Evolutionary conservation across 2,888 invertebrate genomes (phyloP).

Genomic region (Latrodectus elegans): DNA sequence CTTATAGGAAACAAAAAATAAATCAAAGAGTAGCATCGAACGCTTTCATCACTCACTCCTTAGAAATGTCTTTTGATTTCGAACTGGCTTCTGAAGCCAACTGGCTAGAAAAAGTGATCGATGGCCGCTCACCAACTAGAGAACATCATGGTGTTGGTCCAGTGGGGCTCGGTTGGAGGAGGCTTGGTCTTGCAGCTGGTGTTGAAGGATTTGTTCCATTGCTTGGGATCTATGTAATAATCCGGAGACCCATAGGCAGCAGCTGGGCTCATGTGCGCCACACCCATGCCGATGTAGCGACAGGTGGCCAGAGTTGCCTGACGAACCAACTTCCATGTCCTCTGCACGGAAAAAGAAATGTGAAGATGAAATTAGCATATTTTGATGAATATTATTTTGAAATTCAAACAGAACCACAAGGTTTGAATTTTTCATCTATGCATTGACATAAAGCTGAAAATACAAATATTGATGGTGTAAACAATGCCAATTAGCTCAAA

Average conservation of each 20-base stretch:
- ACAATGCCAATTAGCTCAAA: too few species aligned
- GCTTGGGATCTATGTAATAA: slow-evolving; percentile 48
- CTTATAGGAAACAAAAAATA: too few species aligned
- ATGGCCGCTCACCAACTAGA: slow-evolving; percentile 9
- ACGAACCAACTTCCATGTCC: slow-evolving; percentile 56
- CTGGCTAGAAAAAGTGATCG: too few species aligned
- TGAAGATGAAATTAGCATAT: neutral
- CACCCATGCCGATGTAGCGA: slow-evolving; percentile 60
- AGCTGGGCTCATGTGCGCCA: slow-evolving; percentile 62
- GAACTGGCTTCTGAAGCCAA: too few species aligned
- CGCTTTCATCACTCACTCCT: too few species aligned
- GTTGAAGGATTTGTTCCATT: slow-evolving; percentile 52
- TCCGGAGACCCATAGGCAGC: slow-evolving; percentile 28
- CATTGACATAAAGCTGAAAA: too few species aligned
- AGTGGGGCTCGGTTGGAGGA: slow-evolving; percentile 5
- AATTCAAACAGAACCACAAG: too few species aligned
- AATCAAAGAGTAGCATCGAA: too few species aligned
- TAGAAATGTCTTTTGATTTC: too few species aligned
- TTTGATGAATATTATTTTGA: neutral
- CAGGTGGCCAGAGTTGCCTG: slow-evolving; percentile 46
- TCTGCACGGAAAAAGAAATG: neutral
- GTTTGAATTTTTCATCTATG: too few species aligned
- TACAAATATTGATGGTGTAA: too few species aligned
- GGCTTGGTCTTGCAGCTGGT: slow-evolving; percentile 14
- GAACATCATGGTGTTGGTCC: slow-evolving; percentile 54